Conservation (phyloP, 1,140 invertebrate species). For the Apis dorsata region DNA sequence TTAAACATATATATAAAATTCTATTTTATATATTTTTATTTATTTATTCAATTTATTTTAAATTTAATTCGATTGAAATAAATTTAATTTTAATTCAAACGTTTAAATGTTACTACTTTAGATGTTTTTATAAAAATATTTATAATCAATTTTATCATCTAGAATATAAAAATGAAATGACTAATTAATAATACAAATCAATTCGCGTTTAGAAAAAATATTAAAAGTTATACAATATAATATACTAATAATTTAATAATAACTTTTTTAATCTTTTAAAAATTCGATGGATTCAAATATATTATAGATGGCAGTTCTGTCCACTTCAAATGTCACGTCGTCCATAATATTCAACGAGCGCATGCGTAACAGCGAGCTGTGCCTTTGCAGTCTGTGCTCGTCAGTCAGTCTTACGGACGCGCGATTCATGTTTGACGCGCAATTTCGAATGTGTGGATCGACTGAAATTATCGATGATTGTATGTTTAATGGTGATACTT, state of each 20-base stretch:
- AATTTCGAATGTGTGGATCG: constrained; percentile 42
- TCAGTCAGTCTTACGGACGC: constrained; percentile 61
- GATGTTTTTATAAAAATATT: not conserved
- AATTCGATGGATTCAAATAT: not conserved
- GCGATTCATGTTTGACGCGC: constrained; percentile 52
- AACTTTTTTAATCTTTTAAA: not conserved
- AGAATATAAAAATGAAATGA: not conserved
- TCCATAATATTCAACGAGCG: not conserved
- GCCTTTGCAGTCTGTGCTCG: constrained; percentile 41
- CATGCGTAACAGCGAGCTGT: constrained; percentile 29
- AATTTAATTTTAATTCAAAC: not conserved
- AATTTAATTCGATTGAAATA: not conserved
- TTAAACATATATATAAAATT: not conserved
- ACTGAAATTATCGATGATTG: constrained; percentile 24
- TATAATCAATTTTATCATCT: not conserved
- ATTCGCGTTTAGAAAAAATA: not conserved
- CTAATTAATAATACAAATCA: not conserved
- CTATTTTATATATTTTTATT: not conserved
- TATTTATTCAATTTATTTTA: not conserved
- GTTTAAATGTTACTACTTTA: too few species aligned
- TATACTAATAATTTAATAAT: not conserved
- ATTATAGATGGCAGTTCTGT: not conserved
- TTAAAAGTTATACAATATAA: not conserved
- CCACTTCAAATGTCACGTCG: constrained; percentile 5
- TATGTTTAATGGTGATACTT: constrained; percentile 24